phyloP scores from a whole-genome alignment of 2,113 vertebrate genomes.

The Plecotus auritus region DNA sequence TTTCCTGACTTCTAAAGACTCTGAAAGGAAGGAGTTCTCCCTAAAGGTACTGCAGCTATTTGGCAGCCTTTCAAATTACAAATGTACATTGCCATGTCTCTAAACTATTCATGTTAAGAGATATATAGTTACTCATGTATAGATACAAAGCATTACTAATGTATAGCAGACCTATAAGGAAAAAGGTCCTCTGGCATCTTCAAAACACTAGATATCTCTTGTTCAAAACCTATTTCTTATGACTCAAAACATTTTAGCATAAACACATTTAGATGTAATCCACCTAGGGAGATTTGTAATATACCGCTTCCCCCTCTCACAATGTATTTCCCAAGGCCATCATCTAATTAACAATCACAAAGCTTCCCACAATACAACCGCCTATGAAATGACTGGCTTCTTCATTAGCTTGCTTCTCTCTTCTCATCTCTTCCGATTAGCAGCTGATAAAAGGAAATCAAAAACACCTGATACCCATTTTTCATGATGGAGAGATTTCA shows the following conservation, averaged over 20 bases:
- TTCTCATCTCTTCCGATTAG: slow-evolving; percentile 53
- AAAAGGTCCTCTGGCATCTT: background rate
- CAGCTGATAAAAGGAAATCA: slow-evolving; percentile 60
- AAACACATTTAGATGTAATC: background rate
- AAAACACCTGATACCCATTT: slow-evolving; percentile 64
- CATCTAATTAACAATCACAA: slow-evolving; percentile 53
- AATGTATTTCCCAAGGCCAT: slow-evolving; percentile 48
- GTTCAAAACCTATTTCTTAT: background rate
- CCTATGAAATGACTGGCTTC: slow-evolving; percentile 27
- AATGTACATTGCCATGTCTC: background rate
- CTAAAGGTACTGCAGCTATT: background rate
- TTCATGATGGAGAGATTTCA: slow-evolving; percentile 48
- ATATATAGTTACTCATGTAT: background rate
- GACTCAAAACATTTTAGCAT: slow-evolving; percentile 20
- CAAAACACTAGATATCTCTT: background rate
- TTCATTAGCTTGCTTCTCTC: slow-evolving; percentile 51
- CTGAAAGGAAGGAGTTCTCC: background rate
- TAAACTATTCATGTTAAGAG: background rate
- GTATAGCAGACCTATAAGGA: background rate
- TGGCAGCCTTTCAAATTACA: background rate
- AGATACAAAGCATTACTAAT: slow-evolving; percentile 25
- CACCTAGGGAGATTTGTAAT: slow-evolving; percentile 35
- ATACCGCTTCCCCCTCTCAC: background rate
- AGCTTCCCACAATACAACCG: slow-evolving; percentile 22
- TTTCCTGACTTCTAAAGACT: background rate